Conservation (phyloP, 1,140 invertebrate species). For the Protaetia brevitarsis region DNA sequence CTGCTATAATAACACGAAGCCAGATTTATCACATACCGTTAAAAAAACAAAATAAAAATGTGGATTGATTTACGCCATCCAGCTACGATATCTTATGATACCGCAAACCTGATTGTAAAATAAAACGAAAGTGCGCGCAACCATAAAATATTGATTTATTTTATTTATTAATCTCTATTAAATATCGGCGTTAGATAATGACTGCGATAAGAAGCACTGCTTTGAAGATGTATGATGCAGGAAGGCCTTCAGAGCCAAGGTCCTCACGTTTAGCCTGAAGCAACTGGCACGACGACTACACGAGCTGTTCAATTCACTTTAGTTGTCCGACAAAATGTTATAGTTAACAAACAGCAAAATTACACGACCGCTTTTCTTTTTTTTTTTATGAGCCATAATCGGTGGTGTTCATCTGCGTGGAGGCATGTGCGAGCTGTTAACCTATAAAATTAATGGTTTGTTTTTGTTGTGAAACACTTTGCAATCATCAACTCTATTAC, state of each 20-base stretch:
- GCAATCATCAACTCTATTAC: too few relatives aligned
- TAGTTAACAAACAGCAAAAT: conserved; percentile 22
- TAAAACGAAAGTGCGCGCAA: background rate
- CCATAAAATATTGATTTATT: conserved; percentile 21
- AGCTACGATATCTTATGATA: background rate
- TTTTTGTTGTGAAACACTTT: conserved; percentile 16
- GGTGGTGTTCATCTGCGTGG: background rate
- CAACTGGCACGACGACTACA: background rate
- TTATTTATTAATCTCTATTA: conserved; percentile 20
- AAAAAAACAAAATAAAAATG: too few relatives aligned
- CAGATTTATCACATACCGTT: too few relatives aligned
- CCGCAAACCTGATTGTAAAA: background rate
- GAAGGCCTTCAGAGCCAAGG: conserved; percentile 37
- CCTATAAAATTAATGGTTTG: conserved; percentile 20
- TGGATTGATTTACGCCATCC: too few relatives aligned
- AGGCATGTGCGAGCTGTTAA: conserved; percentile 13
- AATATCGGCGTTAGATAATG: conserved; percentile 21
- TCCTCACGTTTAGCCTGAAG: conserved; percentile 34
- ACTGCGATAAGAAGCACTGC: conserved; percentile 24
- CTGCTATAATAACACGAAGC: too few relatives aligned
- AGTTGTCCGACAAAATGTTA: conserved; percentile 21
- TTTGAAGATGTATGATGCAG: conserved; percentile 37
- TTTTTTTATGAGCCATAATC: background rate
- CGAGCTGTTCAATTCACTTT: conserved; percentile 1
- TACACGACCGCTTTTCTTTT: conserved; percentile 5